Conservation (phyloP, 2,888 invertebrate genomes). For the Tetranychus piercei region DNA sequence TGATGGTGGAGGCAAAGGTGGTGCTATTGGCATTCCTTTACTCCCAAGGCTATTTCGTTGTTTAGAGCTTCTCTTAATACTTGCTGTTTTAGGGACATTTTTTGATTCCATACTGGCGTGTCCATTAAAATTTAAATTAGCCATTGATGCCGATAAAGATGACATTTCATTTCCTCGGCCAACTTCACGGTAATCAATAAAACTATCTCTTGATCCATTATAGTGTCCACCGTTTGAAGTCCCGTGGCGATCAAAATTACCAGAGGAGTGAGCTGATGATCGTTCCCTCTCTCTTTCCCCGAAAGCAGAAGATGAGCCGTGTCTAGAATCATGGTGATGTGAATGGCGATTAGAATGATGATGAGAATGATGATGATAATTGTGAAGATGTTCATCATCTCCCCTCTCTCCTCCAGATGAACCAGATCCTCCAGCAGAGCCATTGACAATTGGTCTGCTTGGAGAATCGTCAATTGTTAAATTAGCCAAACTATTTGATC, state of each 20-base stretch:
- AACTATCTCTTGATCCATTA: slow-evolving; percentile 2
- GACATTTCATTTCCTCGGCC: background rate
- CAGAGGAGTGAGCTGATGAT: background rate
- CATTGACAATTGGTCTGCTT: background rate
- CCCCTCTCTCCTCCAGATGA: background rate
- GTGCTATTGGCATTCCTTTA: background rate
- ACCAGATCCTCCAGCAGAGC: background rate
- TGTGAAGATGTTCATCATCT: background rate
- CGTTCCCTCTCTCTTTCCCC: background rate
- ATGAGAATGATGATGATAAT: background rate
- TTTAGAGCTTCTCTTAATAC: slow-evolving; percentile 7
- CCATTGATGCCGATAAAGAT: background rate
- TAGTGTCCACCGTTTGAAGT: background rate
- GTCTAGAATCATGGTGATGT: background rate
- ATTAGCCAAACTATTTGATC: slow-evolving; percentile 77
- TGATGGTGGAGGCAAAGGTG: background rate
- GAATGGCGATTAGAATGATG: background rate
- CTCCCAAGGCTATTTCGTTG: background rate
- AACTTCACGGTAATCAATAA: background rate
- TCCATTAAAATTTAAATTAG: slow-evolving; percentile 8
- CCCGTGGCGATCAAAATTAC: background rate
- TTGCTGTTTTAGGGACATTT: slow-evolving; percentile 8
- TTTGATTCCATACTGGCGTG: background rate
- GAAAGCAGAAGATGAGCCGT: background rate
- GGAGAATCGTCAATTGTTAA: slow-evolving; percentile 48